Base-by-base conservation (phyloP, 2,797 vertebrate species). In the Notolabrus celidotus region DNA sequence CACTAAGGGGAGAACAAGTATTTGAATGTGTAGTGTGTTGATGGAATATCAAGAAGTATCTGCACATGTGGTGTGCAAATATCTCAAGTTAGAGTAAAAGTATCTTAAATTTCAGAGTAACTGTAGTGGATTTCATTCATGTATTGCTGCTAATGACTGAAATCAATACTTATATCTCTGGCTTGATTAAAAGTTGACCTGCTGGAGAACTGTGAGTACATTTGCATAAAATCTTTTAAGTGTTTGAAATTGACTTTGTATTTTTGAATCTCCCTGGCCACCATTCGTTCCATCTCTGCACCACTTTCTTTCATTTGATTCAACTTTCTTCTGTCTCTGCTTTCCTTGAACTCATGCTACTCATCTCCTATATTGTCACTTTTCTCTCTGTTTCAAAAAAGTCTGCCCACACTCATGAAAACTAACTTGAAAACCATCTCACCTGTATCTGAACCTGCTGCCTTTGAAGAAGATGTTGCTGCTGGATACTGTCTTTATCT, bases 401-500 rank as follows among this genome's bases (percentile, higher is more conserved):
- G n/a, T 27, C 4, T 43, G 22, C 12, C 17, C 25, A 38, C 23
- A 19, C 8, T 31, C 17, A 11, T 49, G 14, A 56, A 58, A 53
- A 57, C 14, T 3, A 46, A 33, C 15, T 43, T 45, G 9, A 71
- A 42, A 0, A 50, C 38, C 14, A 7, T 52, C 95, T 71, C 77
- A 99, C 98, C 96, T 97, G 79, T 97, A 99, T 89, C 97, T 94
- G 94, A 98, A 99, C 92, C 97, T 94, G 89, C 97, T 99, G 81
- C 98, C 97, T 93, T 99, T 99, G 91, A 99, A 99, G 95, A 99
- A 97, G 87, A 99, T 96, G 92, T 97, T 99, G 89, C 97, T 99
- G 93, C 98, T 99, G 52, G 97, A 97, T 80, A 99, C 95, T 0
- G 97, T 99, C 91, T 97, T 99, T 88, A 99, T 97, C 93, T 99